Conservation (phyloP, 2,888 invertebrate genomes). For the Hemistola chrysoprasaria region DNA sequence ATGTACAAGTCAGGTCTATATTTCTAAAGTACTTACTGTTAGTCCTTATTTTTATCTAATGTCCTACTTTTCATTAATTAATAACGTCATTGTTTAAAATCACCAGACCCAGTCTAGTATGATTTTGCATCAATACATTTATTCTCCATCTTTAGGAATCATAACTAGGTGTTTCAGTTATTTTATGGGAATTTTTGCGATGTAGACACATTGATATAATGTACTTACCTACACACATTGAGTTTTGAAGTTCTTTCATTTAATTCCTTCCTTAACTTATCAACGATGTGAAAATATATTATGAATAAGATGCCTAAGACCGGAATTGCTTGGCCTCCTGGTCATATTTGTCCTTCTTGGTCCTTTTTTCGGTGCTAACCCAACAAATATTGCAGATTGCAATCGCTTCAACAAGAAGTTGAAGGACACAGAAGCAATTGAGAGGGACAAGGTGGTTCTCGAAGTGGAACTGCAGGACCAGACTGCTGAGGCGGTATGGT, state of each 20-base stretch:
- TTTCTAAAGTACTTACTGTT: too few relatives aligned
- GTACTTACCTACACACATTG: too few relatives aligned
- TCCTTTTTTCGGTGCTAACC: slow-evolving; percentile 9
- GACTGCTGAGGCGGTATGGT: slow-evolving; percentile 97
- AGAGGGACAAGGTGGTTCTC: slow-evolving; percentile 94
- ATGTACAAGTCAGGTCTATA: too few relatives aligned
- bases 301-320: neutral
- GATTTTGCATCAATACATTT: slow-evolving; percentile 12
- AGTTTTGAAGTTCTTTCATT: too few relatives aligned
- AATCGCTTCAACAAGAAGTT: slow-evolving; percentile 99
- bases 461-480: slow-evolving; percentile 97
- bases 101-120: slow-evolving; percentile 42
- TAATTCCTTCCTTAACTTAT: too few relatives aligned
- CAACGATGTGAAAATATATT: too few relatives aligned
- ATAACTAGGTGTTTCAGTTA: too few relatives aligned
- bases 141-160: too few relatives aligned
- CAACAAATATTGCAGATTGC: slow-evolving; percentile 85
- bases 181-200: too few relatives aligned
- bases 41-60: too few relatives aligned
- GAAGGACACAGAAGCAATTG: slow-evolving; percentile 95
- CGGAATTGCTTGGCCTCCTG: neutral
- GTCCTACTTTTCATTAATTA: too few relatives aligned
- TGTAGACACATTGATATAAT: too few relatives aligned
- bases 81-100: slow-evolving; percentile 43
- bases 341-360: neutral